phyloP scores from a whole-genome alignment of 2,888 invertebrate species.

The Melanargia galathea region DNA sequence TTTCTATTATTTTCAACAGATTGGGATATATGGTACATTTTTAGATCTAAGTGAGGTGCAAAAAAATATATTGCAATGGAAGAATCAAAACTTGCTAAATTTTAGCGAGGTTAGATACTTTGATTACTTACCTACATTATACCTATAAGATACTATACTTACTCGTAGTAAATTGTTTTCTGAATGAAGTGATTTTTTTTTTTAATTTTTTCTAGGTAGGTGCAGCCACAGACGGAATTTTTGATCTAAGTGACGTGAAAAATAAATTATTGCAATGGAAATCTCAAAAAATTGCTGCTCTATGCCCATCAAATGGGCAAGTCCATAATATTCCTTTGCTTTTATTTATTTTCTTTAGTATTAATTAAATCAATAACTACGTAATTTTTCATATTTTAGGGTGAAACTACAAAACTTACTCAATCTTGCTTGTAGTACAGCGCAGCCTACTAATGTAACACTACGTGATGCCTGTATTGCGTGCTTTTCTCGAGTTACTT shows the following conservation, averaged over 20 bases:
- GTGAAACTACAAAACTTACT: slow-evolving; percentile 77
- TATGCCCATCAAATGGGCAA: slow-evolving; percentile 75
- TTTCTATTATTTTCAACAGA: slow-evolving; percentile 54
- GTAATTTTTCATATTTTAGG: slow-evolving; percentile 48
- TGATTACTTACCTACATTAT: slow-evolving; percentile 16
- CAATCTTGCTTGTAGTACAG: slow-evolving; percentile 84
- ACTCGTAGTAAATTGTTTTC: background rate
- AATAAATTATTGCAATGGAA: slow-evolving; percentile 78
- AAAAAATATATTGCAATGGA: slow-evolving; percentile 72
- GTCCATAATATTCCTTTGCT: slow-evolving; percentile 30
- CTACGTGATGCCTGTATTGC: slow-evolving; percentile 84
- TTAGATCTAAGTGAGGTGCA: slow-evolving; percentile 68
- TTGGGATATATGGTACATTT: slow-evolving; percentile 63
- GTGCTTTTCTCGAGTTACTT: slow-evolving; percentile 83
- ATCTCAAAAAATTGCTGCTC: slow-evolving; percentile 67
- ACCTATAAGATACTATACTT: background rate
- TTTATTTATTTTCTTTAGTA: background rate
- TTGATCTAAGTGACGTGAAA: slow-evolving; percentile 74
- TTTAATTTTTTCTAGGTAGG: slow-evolving; percentile 56
- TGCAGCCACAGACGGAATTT: slow-evolving; percentile 66
- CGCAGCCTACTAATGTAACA: slow-evolving; percentile 82
- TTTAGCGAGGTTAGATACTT: slow-evolving; percentile 67
- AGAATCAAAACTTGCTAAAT: slow-evolving; percentile 65
- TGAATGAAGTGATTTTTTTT: background rate
- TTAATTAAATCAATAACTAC: background rate